Conservation (phyloP, 2,113 vertebrate species). For the Limnothrissa miodon region DNA sequence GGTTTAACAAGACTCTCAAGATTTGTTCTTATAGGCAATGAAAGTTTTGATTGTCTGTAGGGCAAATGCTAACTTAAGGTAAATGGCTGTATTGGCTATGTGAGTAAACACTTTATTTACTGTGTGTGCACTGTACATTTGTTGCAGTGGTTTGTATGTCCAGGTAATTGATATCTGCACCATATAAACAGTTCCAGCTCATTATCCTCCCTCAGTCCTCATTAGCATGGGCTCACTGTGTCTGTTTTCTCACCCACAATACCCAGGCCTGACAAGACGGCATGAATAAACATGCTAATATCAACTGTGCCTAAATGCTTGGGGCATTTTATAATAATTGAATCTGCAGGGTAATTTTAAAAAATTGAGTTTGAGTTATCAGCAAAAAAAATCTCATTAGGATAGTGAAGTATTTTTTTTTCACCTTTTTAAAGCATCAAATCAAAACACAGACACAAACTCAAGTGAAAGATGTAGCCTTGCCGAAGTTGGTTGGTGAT, state of each 20-base stretch:
- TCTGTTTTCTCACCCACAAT: neutral
- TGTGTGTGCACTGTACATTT: neutral
- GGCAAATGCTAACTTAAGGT: neutral
- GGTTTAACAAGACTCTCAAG: neutral
- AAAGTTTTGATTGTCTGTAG: neutral
- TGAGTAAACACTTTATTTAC: neutral
- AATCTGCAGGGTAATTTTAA: neutral
- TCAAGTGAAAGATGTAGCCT: neutral
- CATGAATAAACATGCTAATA: neutral
- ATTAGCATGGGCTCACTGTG: neutral
- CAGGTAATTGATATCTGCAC: neutral
- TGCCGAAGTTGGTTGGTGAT: neutral
- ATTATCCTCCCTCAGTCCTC: constrained; percentile 3
- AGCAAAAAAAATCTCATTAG: neutral
- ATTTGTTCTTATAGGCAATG: neutral
- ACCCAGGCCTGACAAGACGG: neutral
- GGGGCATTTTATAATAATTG: neutral
- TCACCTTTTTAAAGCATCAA: neutral
- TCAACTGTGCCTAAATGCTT: neutral
- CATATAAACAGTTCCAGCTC: neutral
- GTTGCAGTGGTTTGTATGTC: neutral
- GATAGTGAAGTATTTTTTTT: neutral
- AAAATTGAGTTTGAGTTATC: neutral
- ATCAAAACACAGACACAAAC: neutral
- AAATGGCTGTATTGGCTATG: neutral